Percentiles rank a stretch among this genome's conserved stretches.
phyloP scores from a whole-genome alignment of 2,797 vertebrate genomes.

The Momotus momota region DNA sequence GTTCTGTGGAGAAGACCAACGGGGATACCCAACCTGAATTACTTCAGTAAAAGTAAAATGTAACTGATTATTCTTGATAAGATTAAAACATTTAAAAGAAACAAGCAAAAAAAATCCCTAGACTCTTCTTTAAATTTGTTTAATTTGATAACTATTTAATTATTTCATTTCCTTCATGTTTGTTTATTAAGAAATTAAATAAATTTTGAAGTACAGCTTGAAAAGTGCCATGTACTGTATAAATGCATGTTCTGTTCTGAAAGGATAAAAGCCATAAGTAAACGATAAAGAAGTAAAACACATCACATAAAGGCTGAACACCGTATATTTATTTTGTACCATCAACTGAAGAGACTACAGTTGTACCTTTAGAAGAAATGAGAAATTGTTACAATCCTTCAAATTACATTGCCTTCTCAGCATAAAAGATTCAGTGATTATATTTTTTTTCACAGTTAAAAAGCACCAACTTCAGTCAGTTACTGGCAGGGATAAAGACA shows the following conservation, averaged over 20 bases:
- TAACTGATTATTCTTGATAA: neutral
- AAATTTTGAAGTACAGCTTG: neutral
- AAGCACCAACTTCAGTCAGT: accelerated
- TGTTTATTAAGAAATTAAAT: neutral
- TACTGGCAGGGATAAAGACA: neutral
- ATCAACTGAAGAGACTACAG: neutral
- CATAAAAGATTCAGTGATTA: neutral
- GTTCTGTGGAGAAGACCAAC: neutral
- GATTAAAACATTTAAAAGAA: neutral
- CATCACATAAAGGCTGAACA: neutral
- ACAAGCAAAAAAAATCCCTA: accelerated
- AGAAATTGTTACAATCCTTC: neutral
- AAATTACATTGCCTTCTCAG: neutral
- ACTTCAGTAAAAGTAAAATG: neutral
- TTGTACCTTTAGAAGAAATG: neutral
- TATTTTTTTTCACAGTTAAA: neutral
- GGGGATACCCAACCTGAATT: neutral
- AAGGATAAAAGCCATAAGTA: neutral
- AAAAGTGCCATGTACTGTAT: neutral
- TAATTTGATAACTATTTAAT: neutral
- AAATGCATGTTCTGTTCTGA: neutral
- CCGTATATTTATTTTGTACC: neutral
- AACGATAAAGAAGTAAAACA: neutral
- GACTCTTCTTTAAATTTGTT: neutral
- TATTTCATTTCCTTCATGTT: neutral